phyloP scores from a whole-genome alignment of 2,113 vertebrate species.

The Petroica traversi region DNA sequence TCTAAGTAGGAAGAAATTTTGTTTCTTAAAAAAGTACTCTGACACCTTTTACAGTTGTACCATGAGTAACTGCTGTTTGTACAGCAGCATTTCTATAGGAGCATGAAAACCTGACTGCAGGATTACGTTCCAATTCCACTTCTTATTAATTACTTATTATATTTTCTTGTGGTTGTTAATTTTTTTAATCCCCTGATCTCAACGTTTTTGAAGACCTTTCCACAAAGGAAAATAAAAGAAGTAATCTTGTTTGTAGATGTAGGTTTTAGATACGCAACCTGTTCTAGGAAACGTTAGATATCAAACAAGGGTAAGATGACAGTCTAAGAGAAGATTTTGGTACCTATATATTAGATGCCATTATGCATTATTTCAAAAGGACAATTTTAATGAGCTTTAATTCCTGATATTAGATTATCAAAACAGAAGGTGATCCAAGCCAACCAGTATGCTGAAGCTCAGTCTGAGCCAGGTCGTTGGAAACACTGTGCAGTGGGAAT shows the following conservation, averaged over 20 bases:
- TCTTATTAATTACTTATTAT: background rate
- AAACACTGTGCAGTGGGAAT: background rate
- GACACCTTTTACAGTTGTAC: background rate
- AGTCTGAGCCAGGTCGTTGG: background rate
- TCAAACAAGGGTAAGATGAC: background rate
- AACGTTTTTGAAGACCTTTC: background rate
- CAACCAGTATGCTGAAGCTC: background rate
- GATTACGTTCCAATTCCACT: background rate
- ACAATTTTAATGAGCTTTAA: background rate
- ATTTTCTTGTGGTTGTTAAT: background rate
- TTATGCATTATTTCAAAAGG: background rate
- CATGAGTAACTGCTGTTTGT: background rate
- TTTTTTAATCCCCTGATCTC: background rate
- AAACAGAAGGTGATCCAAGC: background rate
- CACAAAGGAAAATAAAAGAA: background rate
- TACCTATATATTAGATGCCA: background rate
- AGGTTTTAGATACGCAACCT: background rate
- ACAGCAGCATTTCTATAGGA: background rate
- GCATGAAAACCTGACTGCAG: background rate
- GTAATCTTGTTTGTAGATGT: background rate
- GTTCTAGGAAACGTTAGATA: background rate
- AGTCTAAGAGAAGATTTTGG: background rate
- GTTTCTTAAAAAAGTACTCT: background rate
- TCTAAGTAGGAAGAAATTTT: background rate
- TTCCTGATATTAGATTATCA: background rate